phyloP scores from a whole-genome alignment of 2,797 vertebrate genomes.

The Pantherophis vulpinus region DNA sequence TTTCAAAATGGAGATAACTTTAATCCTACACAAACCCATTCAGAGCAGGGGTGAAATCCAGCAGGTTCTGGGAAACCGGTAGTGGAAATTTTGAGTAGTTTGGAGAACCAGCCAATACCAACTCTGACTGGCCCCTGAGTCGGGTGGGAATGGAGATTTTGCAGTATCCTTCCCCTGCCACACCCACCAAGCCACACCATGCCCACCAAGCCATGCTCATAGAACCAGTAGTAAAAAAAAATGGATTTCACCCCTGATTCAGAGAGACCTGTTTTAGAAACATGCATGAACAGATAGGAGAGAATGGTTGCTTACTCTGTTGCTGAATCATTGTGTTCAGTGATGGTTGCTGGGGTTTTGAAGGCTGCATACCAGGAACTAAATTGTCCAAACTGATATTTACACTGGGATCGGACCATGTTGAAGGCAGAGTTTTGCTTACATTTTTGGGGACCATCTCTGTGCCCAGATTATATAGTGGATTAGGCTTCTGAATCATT shows the following conservation, averaged over 20 bases:
- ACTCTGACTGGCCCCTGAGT: no score
- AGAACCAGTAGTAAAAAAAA: no score
- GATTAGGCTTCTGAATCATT: conserved; percentile 80
- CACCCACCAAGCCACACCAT: no score
- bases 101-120: no score
- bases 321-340: conserved; percentile 97
- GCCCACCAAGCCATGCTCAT: no score
- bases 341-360: conserved; percentile 88
- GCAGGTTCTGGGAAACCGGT: no score
- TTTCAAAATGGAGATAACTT: neutral
- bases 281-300: rapidly evolving
- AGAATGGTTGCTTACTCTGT: conserved; percentile 78
- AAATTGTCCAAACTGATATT: conserved; percentile 98
- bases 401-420: conserved; percentile 93
- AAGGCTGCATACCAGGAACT: conserved; percentile 88
- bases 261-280: neutral
- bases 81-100: no score
- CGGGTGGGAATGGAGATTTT: no score
- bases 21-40: neutral
- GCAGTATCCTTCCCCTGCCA: no score
- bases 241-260: no score
- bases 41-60: neutral
- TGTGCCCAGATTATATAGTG: conserved; percentile 78
- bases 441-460: conserved; percentile 81
- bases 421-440: conserved; percentile 88